These are phyloP conservation scores for Vanessa tameamea DNA, from an alignment of 1,140 invertebrate species.

Conservation along the genomic window DNA sequence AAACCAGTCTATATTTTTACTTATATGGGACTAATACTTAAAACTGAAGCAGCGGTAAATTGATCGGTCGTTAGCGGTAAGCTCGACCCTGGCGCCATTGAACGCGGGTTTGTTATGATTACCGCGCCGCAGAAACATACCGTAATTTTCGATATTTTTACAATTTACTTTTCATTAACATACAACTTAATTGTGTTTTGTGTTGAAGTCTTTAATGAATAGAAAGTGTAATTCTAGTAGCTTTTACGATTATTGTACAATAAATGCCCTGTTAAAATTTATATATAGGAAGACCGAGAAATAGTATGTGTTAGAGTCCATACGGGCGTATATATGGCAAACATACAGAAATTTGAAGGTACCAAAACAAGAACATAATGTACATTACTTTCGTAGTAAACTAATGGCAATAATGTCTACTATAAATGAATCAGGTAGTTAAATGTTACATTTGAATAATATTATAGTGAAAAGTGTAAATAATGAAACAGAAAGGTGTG, in stretches of 20 bases:
- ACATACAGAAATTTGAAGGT: too few relatives aligned
- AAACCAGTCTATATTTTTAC: background rate
- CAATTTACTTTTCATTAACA: too few relatives aligned
- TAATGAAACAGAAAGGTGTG: conserved; percentile 45
- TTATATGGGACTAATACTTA: background rate
- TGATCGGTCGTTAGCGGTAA: conserved; percentile 38
- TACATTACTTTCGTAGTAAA: too few relatives aligned
- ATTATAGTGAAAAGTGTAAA: conserved; percentile 19
- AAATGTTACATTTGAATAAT: background rate
- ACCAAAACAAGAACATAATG: too few relatives aligned
- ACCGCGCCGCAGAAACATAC: conserved; percentile 25
- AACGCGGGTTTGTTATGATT: conserved; percentile 43
- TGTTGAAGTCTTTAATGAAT: too few relatives aligned
- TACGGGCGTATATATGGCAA: too few relatives aligned
- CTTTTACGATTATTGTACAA: too few relatives aligned
- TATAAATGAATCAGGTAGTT: background rate
- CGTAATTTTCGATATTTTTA: conserved; percentile 10
- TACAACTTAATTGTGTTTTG: too few relatives aligned
- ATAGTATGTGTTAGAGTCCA: too few relatives aligned
- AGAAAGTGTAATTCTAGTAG: too few relatives aligned
- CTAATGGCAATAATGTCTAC: background rate
- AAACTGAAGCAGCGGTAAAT: conserved; percentile 29
- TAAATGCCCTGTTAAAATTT: too few relatives aligned
- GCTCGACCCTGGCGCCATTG: conserved; percentile 9
- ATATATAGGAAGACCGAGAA: too few relatives aligned